Evolutionary conservation across 2,113 vertebrate genomes (phyloP), one percentile per base, ranked within the genome.

Genomic region (Sinocyclocheilus anshuiensis): DNA sequence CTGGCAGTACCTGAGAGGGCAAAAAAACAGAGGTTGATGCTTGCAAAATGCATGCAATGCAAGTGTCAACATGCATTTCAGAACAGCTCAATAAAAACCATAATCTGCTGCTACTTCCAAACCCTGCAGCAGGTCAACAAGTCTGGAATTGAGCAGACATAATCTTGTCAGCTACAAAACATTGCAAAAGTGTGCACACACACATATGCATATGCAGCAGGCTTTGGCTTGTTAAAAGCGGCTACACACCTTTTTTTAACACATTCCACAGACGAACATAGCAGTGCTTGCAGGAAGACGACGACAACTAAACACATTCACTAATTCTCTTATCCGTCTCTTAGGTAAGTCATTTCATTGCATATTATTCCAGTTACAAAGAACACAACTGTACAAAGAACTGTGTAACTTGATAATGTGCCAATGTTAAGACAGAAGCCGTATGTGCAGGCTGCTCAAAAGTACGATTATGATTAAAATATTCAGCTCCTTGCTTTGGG

Each of bases 1-100:
- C 87, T 99, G 98, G 11, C 97, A 96, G 83, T 97, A 99, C 86
- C 98, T 99, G 92, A 10, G 95, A 95, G 11, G 67, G 33, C 6
- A 86, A 42, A 87, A 15, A 65, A 15, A 63, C 2, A 72, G 4
- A 74, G 18, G 6, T 3, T 45, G 24, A 55, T 42, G 0, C 1
- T 1, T 20, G 10, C 6, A 8, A 1, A 48, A 59, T n/a, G 3
- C 65, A 12, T 45, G 20, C 55, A 26, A 39, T 71, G 4, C 24
- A 82, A 61, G 57, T 39, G 45, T 79, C 12, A 59, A 42, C 69
- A 72, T 26, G 84, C 10, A 33, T 50, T 81, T 74, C 22, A 81
- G 15, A 59, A 13, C 4, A 48, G 15, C 8, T 22, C 4, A 42
- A 36, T 9, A 53, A 50, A 63, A 57, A 29, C 42, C 48, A 36